Conservation (phyloP, 2,113 vertebrate species). For the Pleuronectes platessa region DNA sequence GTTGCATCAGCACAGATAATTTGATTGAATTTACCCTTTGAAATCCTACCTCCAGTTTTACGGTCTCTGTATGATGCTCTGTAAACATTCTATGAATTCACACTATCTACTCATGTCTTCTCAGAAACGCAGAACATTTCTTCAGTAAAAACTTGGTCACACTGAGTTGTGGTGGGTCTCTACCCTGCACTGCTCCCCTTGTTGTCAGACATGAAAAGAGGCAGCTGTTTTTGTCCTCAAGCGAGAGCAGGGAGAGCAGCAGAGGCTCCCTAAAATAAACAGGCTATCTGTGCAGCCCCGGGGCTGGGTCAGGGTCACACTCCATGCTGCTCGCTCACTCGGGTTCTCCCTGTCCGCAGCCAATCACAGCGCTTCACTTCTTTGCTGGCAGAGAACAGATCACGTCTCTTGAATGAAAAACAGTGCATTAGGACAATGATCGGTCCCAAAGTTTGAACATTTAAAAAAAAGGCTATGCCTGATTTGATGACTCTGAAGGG, state of each 20-base stretch:
- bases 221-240: constrained; percentile 75
- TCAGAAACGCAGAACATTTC: neutral
- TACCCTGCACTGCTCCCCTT: constrained; percentile 19
- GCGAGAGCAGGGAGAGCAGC: constrained; percentile 58
- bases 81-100: neutral
- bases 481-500: neutral
- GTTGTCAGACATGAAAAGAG: constrained; percentile 60
- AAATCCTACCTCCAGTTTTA: neutral
- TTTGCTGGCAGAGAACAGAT: constrained; percentile 19
- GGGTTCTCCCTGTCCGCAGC: constrained; percentile 51
- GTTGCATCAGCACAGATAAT: neutral
- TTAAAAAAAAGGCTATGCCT: neutral
- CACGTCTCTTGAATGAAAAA: neutral
- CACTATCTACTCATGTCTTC: neutral
- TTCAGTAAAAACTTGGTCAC: neutral
- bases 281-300: constrained; percentile 58
- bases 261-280: constrained; percentile 80
- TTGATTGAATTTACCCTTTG: neutral
- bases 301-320: constrained; percentile 62
- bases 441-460: neutral
- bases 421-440: neutral
- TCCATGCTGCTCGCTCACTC: constrained; percentile 44
- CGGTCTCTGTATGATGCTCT: too few species aligned
- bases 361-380: constrained; percentile 44
- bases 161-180: neutral